Base-by-base conservation (phyloP, 1,140 invertebrate species). In the Halesus radiatus region DNA sequence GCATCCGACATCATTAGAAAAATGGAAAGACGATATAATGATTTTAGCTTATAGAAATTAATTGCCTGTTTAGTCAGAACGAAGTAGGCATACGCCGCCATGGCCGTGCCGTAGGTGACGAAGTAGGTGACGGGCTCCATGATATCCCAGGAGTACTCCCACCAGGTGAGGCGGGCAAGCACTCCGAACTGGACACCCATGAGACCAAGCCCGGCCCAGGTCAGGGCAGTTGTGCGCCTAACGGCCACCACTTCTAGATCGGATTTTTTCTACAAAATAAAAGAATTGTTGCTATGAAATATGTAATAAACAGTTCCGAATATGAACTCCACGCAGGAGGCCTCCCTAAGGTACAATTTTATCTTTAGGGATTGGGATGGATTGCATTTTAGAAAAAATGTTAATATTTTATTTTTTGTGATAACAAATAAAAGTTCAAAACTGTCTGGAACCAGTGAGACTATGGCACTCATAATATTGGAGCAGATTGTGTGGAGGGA, bases 61-160 rank as follows among this genome's bases (percentile, higher is more conserved):
- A 37, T 37, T 6, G 98, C 98, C 93, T 98, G 96, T 91, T 96
- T 97, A 13, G 98, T 99, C 37, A 99, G 89, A 68, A 99, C 94
- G 87, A 96, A 99, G 88, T 99, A 99, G 58, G 97, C 97, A 88
- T 98, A 99, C 77, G 94, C 94, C n/a, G 94, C 95, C 92, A 99
- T 98, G n/a, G 96, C 96, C 16, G 98, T 99, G 29, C 96, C 97
- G 87, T 99, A 99, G 1, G 98, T 99, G 37, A 99, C 97, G 87
- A 99, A 99, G 89, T 99, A 99, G 3, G 98, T 99, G 76, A 99
- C 96, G 1, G 99, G 99, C 88, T 99, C 98, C 97, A 99, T 99
- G 85, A 99, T 99, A 89, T 99, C 98, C 98, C 98, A 99, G 0
- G 97, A 98, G 89, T 99, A 99, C 90, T 99, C 98, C 96, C 97